Conservation (phyloP, 2,888 invertebrate genomes). For the Molorchus minor region DNA sequence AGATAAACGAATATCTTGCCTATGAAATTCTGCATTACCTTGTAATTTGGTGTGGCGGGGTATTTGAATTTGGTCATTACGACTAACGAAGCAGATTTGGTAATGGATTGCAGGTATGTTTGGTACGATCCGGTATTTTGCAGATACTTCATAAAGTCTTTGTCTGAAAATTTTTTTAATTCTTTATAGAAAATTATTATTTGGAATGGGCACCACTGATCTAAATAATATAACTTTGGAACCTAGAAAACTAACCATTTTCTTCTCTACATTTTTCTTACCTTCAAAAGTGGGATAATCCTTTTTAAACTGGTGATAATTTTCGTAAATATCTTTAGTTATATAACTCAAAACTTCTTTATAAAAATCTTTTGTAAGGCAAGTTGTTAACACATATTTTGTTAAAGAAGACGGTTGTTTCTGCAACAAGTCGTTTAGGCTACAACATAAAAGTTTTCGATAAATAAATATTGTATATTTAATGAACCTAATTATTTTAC, state of each 20-base stretch:
- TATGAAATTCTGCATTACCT: slow-evolving; percentile 49
- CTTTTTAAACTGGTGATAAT: slow-evolving; percentile 48
- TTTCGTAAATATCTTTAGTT: slow-evolving; percentile 51
- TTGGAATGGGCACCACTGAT: too few species aligned
- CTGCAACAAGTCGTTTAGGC: slow-evolving; percentile 20
- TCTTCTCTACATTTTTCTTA: too few species aligned
- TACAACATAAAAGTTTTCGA: slow-evolving; percentile 2
- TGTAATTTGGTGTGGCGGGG: slow-evolving; percentile 34
- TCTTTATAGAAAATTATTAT: too few species aligned
- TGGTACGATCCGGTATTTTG: slow-evolving; percentile 48
- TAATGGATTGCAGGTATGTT: slow-evolving; percentile 51
- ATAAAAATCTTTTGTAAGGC: slow-evolving; percentile 52
- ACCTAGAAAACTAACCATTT: too few species aligned
- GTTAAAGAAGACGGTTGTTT: slow-evolving; percentile 22
- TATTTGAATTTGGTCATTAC: slow-evolving; percentile 46
- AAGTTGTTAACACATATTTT: slow-evolving; percentile 48
- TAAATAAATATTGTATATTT: too few species aligned
- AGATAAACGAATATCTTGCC: slow-evolving; percentile 53
- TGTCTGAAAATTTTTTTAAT: too few species aligned
- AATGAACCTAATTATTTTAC: too few species aligned
- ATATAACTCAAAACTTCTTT: slow-evolving; percentile 51
- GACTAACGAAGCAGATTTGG: slow-evolving; percentile 47
- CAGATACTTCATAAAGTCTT: slow-evolving; percentile 46
- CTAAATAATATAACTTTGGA: too few species aligned
- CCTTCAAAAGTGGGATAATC: slow-evolving; percentile 40